Evolutionary conservation across 92 coral and sea anemone genomes (phyloP), one percentile per base, ranked within the genome.

Genomic region (Epizoanthus scotinus): DNA sequence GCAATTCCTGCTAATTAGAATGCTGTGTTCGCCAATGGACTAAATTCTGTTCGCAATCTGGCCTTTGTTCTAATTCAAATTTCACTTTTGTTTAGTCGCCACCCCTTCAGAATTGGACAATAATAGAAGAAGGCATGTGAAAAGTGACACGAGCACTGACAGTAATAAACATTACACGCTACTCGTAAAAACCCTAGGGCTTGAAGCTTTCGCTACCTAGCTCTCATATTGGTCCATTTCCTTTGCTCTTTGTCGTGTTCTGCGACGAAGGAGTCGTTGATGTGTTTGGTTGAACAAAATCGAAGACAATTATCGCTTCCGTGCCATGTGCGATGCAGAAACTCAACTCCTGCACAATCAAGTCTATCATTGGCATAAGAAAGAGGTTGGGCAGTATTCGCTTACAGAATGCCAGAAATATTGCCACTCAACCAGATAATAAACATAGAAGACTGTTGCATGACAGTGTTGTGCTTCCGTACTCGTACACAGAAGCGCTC

Each of bases 1-100:
- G 84, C 84, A 84, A 84, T 92, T 88, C 83, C 90, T 86, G 79
- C 91, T 91, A 91, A 91, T 91, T 91, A 91, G 82, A 87, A 80
- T 86, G 81, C 91, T 77, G 89, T 89, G 87, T 84, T 89, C 82
- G 81, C 84, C 91, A 70, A 82, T 73, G 84, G 78, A 81, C 82
- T 80, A 90, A 77, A 83, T 72, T 85, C 82, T 78, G 85, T 90
- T 84, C 91, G 77, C 89, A 85, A 90, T 88, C 91, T 86, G 57
- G 79, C 85, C 82, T 88, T 88, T 91, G 94, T 88, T 85, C 75
- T 65, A 70, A 86, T 89, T 88, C 84, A 83, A 87, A 91, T 87
- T 85, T 70, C 26, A 69, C 88, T 89, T 93, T 92, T 90, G 86
- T 89, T 69, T 67, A 77, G 79, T 84, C 81, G 50, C 83, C 87